Conservation (phyloP, 2,797 vertebrate genomes). For the Gila robusta region DNA sequence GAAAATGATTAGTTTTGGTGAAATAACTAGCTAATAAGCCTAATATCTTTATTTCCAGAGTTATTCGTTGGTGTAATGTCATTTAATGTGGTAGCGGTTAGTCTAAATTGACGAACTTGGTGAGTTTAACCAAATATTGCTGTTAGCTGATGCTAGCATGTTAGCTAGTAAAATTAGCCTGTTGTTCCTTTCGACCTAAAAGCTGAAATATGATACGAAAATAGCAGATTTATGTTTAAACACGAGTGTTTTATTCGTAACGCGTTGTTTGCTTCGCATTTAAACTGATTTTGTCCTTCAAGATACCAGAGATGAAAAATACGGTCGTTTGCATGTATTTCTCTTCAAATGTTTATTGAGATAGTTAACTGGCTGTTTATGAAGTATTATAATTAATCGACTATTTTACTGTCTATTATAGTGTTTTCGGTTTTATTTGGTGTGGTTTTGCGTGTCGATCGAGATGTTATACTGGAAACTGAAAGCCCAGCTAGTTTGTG, state of each 20-base stretch:
- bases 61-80: not conserved
- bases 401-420: not conserved
- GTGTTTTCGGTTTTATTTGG: not conserved
- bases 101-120: not conserved
- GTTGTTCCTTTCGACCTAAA: conserved; percentile 13
- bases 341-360: not conserved
- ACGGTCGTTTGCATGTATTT: not conserved
- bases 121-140: conserved; percentile 34
- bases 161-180: conserved; percentile 32
- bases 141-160: conserved; percentile 36
- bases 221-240: not conserved
- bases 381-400: no score
- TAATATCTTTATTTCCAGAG: not conserved
- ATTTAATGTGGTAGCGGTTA: not conserved
- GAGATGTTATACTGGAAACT: no score
- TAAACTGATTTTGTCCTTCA: not conserved
- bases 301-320: not conserved
- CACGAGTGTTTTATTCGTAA: no score
- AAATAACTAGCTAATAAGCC: not conserved
- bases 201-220: not conserved
- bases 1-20: not conserved
- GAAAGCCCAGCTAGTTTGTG: not conserved
- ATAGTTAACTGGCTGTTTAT: no score
- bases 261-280: not conserved
- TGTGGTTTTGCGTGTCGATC: not conserved